Base-by-base conservation (phyloP, 2,888 invertebrate genomes). In the Hermaeophaga mercurialis region DNA sequence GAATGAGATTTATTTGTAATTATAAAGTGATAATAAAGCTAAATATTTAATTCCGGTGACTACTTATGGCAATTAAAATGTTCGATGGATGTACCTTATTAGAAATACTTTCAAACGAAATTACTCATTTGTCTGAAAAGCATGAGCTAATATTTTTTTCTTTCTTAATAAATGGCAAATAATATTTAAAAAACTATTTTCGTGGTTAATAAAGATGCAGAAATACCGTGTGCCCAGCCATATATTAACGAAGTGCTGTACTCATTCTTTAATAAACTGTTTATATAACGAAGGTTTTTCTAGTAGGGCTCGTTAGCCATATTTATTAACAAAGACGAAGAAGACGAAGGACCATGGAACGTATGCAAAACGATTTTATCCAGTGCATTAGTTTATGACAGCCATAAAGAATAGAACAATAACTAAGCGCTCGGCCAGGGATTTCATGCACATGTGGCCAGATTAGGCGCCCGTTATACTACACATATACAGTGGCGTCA, bases 361-460 rank as follows among this genome's bases (percentile, higher is more conserved):
- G 58, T 61, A 64, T 62, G 61, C 60, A 60, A 61, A 61, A 66
- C 61, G 53, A 62, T 64, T 66, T 66, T 63, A 66, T 65, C 56
- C 63, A 50, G 60, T 58, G 59, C 59, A 65, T 66, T 65, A 64
- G 64, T 66, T 70, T 70, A 70, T 65, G 65, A 64, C 60, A 41
- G 65, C 61, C 59, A 64, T 70, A 70, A 70, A 68, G 60, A 63
- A 62, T 62, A 18, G 56, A 62, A 59, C 65, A 65, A 64, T 65
- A 67, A 67, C 59, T 57, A 59, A 45, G 62, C 56, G 58, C 54
- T 43, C 2, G 19, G 11, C 22, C n/a, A 3, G 8, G 34, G 52
- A 24, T 34, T 52, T 34, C 14, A 26, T 39, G 39, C 38, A 46
- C 28, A 54, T 54, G 38, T 28, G 31, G 19, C 45, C 26, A 44